Conservation (phyloP, 2,113 vertebrate genomes). For the Rhegmatorhina hoffmannsi region DNA sequence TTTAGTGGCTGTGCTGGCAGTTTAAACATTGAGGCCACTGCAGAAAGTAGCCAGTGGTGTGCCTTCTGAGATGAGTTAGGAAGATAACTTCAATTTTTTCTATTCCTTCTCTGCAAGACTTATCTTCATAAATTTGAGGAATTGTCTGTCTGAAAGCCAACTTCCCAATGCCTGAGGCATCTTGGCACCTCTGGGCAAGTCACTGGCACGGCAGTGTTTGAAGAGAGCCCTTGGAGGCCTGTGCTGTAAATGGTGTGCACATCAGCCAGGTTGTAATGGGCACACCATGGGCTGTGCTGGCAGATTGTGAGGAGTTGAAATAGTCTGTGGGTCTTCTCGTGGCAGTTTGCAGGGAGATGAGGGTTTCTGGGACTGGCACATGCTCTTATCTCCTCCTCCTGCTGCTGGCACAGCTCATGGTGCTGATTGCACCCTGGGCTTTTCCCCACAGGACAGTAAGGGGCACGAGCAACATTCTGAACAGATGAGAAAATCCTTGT, state of each 20-base stretch:
- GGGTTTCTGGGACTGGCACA: background rate
- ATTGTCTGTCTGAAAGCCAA: background rate
- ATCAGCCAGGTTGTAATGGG: background rate
- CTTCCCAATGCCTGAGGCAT: background rate
- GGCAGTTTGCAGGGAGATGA: background rate
- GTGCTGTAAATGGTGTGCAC: background rate
- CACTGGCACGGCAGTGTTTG: background rate
- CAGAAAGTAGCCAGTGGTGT: background rate
- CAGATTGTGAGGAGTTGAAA: background rate
- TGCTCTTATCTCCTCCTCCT: background rate
- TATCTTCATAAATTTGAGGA: background rate
- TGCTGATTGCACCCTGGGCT: background rate
- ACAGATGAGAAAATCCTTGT: background rate
- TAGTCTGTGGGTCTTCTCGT: background rate
- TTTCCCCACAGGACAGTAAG: background rate
- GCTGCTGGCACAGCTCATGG: background rate
- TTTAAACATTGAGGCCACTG: fast-evolving
- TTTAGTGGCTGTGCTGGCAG: background rate
- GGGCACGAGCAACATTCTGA: background rate
- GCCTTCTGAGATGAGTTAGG: background rate
- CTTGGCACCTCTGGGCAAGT: background rate
- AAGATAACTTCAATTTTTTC: background rate
- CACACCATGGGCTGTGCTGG: background rate
- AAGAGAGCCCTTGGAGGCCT: background rate
- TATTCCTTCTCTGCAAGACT: background rate